A percentile compares a stretch with the other conserved stretches of the same genome.
These are phyloP conservation scores for Synchiropus splendidus DNA, from an alignment of 2,113 vertebrate species.

Conservation along the genomic window DNA sequence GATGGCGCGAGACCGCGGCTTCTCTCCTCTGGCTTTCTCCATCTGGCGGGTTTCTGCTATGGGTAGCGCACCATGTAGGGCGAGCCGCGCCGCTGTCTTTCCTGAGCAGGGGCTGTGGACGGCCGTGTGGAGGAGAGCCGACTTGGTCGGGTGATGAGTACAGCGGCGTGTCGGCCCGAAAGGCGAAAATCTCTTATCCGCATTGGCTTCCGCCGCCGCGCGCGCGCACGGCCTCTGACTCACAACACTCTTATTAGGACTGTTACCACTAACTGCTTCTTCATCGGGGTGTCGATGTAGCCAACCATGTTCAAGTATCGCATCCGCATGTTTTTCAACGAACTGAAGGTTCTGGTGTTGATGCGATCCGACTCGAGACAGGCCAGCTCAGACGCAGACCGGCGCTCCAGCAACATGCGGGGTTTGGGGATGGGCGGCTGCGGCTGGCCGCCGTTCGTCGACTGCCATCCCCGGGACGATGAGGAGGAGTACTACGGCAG, in stretches of 20 bases:
- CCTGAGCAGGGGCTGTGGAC: conserved; percentile 4
- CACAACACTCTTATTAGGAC: too few relatives aligned
- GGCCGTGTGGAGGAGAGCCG: too few relatives aligned
- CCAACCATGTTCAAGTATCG: conserved; percentile 91
- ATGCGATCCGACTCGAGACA: conserved; percentile 81
- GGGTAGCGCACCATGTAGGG: conserved; percentile 55
- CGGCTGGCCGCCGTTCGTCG: conserved; percentile 78
- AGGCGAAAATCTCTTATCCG: conserved; percentile 52
- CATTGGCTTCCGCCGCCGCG: conserved; percentile 51
- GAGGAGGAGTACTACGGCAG: conserved; percentile 82
- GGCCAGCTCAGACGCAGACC: conserved; percentile 72
- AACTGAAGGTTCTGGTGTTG: conserved; percentile 91
- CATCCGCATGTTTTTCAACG: conserved; percentile 95
- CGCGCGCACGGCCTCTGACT: too few relatives aligned
- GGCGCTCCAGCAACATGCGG: conserved; percentile 64
- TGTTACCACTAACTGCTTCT: too few relatives aligned
- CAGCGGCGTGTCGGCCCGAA: conserved; percentile 40
- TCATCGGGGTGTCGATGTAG: conserved; percentile 34
- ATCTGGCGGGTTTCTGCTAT: conserved; percentile 50
- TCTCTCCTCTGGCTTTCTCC: conserved; percentile 17
- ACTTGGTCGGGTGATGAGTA: neutral
- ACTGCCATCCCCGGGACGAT: conserved; percentile 73
- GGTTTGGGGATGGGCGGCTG: conserved; percentile 79
- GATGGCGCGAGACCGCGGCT: conserved; percentile 42
- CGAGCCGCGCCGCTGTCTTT: conserved; percentile 22